Evolutionary conservation across 2,113 vertebrate species (phyloP).

Genomic region (Dissostichus mawsoni): DNA sequence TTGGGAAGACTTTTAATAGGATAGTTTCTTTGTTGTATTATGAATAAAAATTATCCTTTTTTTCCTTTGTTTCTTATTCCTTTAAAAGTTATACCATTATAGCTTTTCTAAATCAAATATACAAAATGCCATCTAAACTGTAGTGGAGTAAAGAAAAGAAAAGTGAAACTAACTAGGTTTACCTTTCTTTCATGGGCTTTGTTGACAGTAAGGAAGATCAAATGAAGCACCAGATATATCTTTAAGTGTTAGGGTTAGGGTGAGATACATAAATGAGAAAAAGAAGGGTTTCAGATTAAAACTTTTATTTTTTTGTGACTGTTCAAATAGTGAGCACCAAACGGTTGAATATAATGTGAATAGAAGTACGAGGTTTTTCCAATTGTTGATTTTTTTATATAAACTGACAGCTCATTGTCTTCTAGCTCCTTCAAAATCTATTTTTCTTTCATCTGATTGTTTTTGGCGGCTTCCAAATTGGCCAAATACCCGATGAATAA

Average conservation of each 20-base stretch:
- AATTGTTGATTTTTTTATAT: neutral
- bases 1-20: neutral
- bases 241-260: neutral
- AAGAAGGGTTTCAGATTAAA: neutral
- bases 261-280: neutral
- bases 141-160: neutral
- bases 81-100: neutral
- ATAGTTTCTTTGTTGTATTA: neutral
- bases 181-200: neutral
- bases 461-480: neutral
- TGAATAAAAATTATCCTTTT: neutral
- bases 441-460: constrained; percentile 7
- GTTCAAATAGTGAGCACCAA: too few species aligned
- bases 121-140: neutral
- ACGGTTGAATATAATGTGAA: neutral
- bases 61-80: neutral
- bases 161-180: neutral
- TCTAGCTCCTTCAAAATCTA: neutral
- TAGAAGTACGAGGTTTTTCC: neutral
- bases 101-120: neutral
- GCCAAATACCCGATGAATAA: neutral
- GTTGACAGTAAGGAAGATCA: neutral
- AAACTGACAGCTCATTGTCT: neutral
- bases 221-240: neutral
- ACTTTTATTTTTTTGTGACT: neutral